These are phyloP conservation scores for Caenorhabditis doughertyi DNA, from an alignment of 2,888 invertebrate species.

Conservation along the genomic window DNA sequence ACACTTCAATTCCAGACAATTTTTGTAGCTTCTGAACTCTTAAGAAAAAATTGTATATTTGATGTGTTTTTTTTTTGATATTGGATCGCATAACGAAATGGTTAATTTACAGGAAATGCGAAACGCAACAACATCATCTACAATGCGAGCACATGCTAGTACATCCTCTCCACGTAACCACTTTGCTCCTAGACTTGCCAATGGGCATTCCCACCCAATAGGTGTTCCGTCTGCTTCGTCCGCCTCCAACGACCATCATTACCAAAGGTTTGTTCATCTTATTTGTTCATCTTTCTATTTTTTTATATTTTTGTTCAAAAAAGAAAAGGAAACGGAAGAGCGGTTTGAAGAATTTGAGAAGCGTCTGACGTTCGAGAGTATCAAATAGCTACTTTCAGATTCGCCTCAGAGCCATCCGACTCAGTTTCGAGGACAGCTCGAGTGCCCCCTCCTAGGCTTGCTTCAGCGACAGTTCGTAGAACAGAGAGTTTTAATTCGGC, in stretches of 20 bases:
- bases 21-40: not conserved
- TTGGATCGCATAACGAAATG: too few species aligned
- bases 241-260: conserved; percentile 53
- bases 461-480: conserved; percentile 86
- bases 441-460: conserved; percentile 78
- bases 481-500: conserved; percentile 88
- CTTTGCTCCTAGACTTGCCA: conserved; percentile 68
- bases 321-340: conserved; percentile 37
- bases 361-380: conserved; percentile 54
- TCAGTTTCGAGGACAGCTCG: conserved; percentile 79
- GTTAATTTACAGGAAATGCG: conserved; percentile 69
- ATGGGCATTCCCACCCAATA: conserved; percentile 70
- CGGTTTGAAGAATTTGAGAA: conserved; percentile 47
- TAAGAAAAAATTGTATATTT: not conserved
- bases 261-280: conserved; percentile 51
- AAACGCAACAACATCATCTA: conserved; percentile 37
- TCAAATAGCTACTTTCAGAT: conserved; percentile 65
- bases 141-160: conserved; percentile 35
- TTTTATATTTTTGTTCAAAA: not conserved
- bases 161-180: conserved; percentile 61
- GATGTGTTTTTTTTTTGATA: too few species aligned
- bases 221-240: conserved; percentile 56
- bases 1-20: not conserved
- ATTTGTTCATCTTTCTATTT: conserved; percentile 6
- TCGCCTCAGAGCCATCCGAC: conserved; percentile 76